Base-by-base conservation (phyloP, 2,797 vertebrate species). In the Remorina albescens region DNA sequence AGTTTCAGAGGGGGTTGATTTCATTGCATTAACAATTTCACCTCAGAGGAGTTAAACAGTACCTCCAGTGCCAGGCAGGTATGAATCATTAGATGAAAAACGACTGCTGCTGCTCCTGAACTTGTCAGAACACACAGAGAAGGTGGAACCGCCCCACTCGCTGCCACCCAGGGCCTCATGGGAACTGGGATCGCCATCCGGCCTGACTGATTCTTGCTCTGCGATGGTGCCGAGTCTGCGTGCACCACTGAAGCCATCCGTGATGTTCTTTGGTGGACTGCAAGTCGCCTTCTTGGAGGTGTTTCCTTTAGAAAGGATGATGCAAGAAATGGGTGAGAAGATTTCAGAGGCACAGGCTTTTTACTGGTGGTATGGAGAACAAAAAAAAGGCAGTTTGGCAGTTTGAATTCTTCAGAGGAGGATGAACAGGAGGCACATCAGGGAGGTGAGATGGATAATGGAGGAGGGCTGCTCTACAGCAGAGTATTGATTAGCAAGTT, bases 1-100 rank as follows among this genome's bases (percentile, higher is more conserved):
- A 57, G 18, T 36, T 37, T 62, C 21, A 54, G 12, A 28, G 11
- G 0, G 26, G n/a, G n/a, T n/a, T n/a, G n/a, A n/a, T n/a, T n/a
- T n/a, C n/a, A n/a, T 41, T 28, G 36, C 3, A 23, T 41, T 18
- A 65, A 62, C 2, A 44, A 16, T 26, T 51, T 2, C 9, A 34
- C 23, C 46, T 34, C 3, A 26, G 26, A 21, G 46, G 59, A 5
- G 5, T 37, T 10, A 25, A 76, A 93, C 90, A 90, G 19, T 95
- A 97, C 96, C 96, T 57, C 94, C 95, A 46, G 87, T 86, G 74
- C 94, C 92, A 47, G 94, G 94, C 88, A 93, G 94, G 83, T 92
- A 93, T 74, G 92, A 78, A 30, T 93, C 83, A n/a, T 78, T 81
- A 21, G 92, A 88, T 89, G 93, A 83, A 83, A 91, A 74, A 89